Percentiles rank a stretch among this genome's conserved stretches.
Evolutionary conservation across 1,140 invertebrate species (phyloP).

Genomic region (Choristoneura fumiferana): DNA sequence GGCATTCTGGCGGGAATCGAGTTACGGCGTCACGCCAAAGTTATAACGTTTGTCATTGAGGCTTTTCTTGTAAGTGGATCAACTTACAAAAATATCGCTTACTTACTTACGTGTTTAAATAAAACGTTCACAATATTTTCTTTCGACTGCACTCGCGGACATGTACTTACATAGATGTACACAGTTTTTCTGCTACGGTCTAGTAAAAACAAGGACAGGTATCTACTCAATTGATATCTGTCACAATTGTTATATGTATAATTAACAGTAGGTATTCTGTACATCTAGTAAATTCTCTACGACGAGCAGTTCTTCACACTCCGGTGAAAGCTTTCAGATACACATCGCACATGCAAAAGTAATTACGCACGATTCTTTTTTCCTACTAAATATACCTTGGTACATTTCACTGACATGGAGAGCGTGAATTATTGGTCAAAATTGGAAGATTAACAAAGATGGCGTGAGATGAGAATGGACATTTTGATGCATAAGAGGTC

Average conservation of each 20-base stretch:
- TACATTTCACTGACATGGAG: constrained; percentile 9
- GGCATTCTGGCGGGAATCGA: too few species aligned
- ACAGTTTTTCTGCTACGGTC: constrained; percentile 10
- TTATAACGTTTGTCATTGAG: too few species aligned
- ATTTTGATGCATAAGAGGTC: constrained; percentile 9
- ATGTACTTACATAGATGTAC: too few species aligned
- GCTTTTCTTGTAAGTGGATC: too few species aligned
- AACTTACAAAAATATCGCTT: too few species aligned
- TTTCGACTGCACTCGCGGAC: too few species aligned
- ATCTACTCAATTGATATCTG: background rate
- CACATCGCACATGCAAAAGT: background rate
- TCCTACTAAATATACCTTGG: background rate
- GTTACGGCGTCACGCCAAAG: too few species aligned
- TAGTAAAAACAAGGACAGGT: background rate
- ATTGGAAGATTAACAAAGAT: constrained; percentile 11
- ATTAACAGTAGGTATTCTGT: background rate
- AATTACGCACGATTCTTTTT: background rate
- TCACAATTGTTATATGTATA: background rate
- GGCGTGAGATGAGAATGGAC: constrained; percentile 13
- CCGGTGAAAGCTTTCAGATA: constrained; percentile 7
- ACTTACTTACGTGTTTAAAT: too few species aligned
- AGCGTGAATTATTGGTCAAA: constrained; percentile 15
- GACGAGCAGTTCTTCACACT: too few species aligned
- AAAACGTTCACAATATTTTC: too few species aligned
- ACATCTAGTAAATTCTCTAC: too few species aligned